These are phyloP conservation scores for Rhysida immarginata DNA, from an alignment of 1,140 invertebrate species.

Conservation along the genomic window DNA sequence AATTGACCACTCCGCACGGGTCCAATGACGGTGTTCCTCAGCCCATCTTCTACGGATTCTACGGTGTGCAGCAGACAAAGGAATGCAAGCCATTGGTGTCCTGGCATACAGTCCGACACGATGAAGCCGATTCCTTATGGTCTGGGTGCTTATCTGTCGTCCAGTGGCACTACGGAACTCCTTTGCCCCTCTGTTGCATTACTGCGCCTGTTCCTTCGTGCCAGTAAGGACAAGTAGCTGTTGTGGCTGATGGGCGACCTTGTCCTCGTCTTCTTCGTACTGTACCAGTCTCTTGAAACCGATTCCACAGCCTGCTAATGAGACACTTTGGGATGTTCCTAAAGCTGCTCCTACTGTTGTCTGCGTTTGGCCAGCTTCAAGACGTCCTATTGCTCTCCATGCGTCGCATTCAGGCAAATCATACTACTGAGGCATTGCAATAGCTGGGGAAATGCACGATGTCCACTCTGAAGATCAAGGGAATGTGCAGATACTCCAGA, in stretches of 20 bases:
- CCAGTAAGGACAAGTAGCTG: not conserved
- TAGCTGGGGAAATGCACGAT: too few relatives aligned
- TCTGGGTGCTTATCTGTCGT: not conserved
- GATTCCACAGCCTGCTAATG: not conserved
- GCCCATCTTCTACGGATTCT: not conserved
- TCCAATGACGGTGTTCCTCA: too few relatives aligned
- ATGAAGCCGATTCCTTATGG: not conserved
- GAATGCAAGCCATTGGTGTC: not conserved
- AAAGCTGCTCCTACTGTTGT: too few relatives aligned
- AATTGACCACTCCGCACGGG: not conserved
- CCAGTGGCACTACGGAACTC: not conserved
- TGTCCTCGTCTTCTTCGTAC: not conserved
- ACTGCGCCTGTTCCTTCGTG: not conserved
- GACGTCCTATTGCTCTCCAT: too few relatives aligned
- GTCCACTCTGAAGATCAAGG: too few relatives aligned
- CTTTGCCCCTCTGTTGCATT: too few relatives aligned
- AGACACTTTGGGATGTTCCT: not conserved
- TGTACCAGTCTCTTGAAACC: not conserved
- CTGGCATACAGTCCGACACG: not conserved
- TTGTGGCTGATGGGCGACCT: not conserved
- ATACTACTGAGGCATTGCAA: too few relatives aligned
- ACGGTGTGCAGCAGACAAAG: not conserved
- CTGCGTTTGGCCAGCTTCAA: too few relatives aligned
- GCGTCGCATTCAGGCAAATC: too few relatives aligned
- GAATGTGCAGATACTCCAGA: too few relatives aligned